Base-by-base conservation (phyloP, 2,113 vertebrate genomes). In the Lophura nycthemera region DNA sequence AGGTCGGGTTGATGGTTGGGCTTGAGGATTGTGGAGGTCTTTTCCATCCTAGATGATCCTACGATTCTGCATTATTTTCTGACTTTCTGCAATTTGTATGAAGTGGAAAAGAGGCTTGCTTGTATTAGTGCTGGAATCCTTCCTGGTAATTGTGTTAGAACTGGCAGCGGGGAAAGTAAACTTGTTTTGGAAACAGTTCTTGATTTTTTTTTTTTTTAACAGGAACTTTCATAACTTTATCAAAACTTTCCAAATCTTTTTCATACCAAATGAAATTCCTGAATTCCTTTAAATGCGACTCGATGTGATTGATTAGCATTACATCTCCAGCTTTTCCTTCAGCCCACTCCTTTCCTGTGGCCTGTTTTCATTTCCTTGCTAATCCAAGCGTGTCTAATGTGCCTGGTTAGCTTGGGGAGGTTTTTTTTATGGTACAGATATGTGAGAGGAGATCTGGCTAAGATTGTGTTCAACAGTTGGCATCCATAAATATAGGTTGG, bases 321-420 rank as follows among this genome's bases (percentile, higher is more conserved):
- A 25, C 76, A 47, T 48, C 64, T 74, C 50, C 32, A 25, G 70
- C 43, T 74, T 77, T 90, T 77, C 67, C 64, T 52, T 43, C 69
- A 89, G 74, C 65, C 47, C 1, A 3, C 60, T 67, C 30, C 60
- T 84, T 94, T 71, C 70, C 66, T 67, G 70, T n/a, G 89, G 13
- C 72, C 77, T 93, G 75, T 94, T 95, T 93, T 93, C 50, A 85
- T 95, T 92, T 92, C 81, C 83, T 87, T 92, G 70, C 66, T 92
- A 82, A 90, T 74, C 86, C 89, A 89, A 87, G 83, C 71, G 36
- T 88, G 40, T 47, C 83, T 89, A 81, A 92, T 73, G 86, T 79
- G 61, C 40, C 48, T 79, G 48, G 61, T 73, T 67, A 72, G 84
- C 56, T 42, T 29, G 66, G 93, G 78, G 82, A 85, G 54, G 10